These are phyloP conservation scores for Leptarthrus brevirostris DNA, from an alignment of 2,888 invertebrate genomes.

Conservation along the genomic window DNA sequence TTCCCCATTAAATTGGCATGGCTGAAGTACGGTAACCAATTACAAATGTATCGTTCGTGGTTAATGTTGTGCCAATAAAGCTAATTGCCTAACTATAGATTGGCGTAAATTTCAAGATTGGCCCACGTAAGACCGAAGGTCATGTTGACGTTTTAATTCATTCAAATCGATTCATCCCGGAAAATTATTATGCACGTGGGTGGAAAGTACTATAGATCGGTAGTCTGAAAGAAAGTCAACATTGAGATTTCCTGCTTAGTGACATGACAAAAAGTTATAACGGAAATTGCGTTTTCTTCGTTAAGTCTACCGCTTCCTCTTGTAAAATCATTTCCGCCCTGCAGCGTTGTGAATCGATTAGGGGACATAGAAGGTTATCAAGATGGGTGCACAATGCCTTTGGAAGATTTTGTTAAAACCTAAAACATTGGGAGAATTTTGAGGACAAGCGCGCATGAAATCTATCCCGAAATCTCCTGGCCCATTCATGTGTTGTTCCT, in stretches of 20 bases:
- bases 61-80: neutral
- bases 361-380: no score
- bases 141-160: neutral
- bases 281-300: constrained; percentile 22
- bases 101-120: neutral
- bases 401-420: no score
- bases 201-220: no score
- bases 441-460: no score
- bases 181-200: no score
- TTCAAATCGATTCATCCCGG: neutral
- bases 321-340: no score
- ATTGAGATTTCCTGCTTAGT: constrained; percentile 18
- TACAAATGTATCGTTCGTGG: neutral
- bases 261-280: constrained; percentile 29
- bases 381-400: no score
- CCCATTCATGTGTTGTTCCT: no score
- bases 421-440: no score
- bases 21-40: neutral
- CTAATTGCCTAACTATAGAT: neutral
- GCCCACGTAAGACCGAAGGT: no score
- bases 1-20: neutral
- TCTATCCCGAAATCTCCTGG: no score
- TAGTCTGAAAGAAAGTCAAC: constrained; percentile 18
- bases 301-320: neutral
- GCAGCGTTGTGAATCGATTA: no score